Conservation (phyloP, 2,113 vertebrate genomes). For the Mustelus asterias region DNA sequence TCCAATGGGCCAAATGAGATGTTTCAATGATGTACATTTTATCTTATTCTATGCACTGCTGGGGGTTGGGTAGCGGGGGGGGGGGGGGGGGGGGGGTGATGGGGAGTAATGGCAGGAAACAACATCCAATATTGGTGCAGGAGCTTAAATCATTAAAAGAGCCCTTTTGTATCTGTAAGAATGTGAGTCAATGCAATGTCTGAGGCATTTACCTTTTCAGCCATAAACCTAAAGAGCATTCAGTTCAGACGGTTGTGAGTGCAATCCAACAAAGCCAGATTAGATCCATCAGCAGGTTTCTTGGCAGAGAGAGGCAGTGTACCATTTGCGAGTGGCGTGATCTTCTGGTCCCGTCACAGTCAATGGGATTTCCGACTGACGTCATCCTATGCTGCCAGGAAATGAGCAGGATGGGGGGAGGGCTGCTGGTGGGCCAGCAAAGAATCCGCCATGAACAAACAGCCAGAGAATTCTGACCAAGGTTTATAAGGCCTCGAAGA, state of each 20-base stretch:
- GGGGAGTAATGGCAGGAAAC: not conserved
- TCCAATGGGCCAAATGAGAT: not conserved
- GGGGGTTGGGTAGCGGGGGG: too few relatives aligned
- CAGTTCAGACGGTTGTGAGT: not conserved
- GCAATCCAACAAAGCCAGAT: not conserved
- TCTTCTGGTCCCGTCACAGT: too few relatives aligned
- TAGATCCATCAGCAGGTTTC: not conserved
- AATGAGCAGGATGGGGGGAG: too few relatives aligned
- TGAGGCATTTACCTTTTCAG: not conserved
- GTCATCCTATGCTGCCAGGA: too few relatives aligned
- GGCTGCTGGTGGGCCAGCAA: too few relatives aligned
- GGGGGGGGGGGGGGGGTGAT: not conserved
- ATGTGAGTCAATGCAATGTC: not conserved
- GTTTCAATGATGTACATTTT: not conserved
- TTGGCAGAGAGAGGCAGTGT: too few relatives aligned
- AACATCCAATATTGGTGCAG: not conserved
- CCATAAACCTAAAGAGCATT: not conserved
- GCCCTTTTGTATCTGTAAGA: not conserved
- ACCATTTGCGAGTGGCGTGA: too few relatives aligned
- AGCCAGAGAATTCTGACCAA: too few relatives aligned
- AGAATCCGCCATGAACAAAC: too few relatives aligned
- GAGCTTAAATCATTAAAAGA: not conserved
- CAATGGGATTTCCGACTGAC: too few relatives aligned
- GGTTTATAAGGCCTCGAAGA: not conserved
- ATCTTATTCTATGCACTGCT: not conserved